These are phyloP conservation scores for Spodoptera litura DNA, from an alignment of 1,140 invertebrate genomes.

Conservation along the genomic window DNA sequence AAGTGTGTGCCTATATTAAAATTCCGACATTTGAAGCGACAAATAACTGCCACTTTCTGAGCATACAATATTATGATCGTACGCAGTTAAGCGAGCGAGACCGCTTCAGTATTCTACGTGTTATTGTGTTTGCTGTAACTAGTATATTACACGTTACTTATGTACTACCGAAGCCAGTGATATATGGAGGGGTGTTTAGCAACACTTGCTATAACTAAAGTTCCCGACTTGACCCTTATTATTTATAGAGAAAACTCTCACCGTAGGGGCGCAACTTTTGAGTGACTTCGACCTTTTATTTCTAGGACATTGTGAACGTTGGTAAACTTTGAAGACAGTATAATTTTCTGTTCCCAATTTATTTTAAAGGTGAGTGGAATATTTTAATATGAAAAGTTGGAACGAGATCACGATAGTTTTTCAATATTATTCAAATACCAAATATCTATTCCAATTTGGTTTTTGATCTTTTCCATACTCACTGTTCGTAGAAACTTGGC, in stretches of 20 bases:
- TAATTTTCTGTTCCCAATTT: slow-evolving; percentile 38
- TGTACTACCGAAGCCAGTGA: slow-evolving; percentile 12
- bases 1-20: slow-evolving; percentile 71
- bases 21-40: slow-evolving; percentile 68
- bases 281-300: slow-evolving; percentile 40
- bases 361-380: slow-evolving; percentile 32
- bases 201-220: slow-evolving; percentile 31
- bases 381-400: slow-evolving; percentile 21
- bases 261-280: slow-evolving; percentile 21
- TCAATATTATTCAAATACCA: slow-evolving; percentile 2
- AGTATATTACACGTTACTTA: slow-evolving; percentile 17
- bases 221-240: slow-evolving; percentile 42
- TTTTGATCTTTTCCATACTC: no score
- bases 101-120: background rate
- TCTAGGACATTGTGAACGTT: slow-evolving; percentile 8
- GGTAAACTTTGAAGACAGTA: slow-evolving; percentile 26
- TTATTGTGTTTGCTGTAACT: slow-evolving; percentile 4
- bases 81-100: background rate
- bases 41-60: slow-evolving; percentile 62
- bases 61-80: slow-evolving; percentile 62
- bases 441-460: no score
- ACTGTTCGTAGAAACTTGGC: no score
- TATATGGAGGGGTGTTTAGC: slow-evolving; percentile 15
- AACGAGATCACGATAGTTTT: slow-evolving; percentile 17
- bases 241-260: slow-evolving; percentile 37